Base-by-base conservation (phyloP, 2,797 vertebrate species). In the Tenualosa thibaudeaui region DNA sequence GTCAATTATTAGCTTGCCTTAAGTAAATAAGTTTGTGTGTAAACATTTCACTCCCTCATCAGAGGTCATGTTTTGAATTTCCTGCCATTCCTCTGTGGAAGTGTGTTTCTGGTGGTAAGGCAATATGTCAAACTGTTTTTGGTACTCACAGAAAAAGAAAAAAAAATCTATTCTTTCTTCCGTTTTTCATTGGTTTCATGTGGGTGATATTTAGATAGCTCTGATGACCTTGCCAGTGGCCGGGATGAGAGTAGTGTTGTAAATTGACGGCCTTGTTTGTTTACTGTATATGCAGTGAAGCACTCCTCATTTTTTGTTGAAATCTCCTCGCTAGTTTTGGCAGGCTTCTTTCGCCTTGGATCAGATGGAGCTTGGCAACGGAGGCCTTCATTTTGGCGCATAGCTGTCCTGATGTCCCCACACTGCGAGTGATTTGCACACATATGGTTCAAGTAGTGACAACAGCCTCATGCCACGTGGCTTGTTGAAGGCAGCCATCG, bases 201-300 rank as follows among this genome's bases (percentile, higher is more conserved):
- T 19, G 51, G 81, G 17, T 40, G 81, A 40, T 46, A 40, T 78
- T 78, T 17, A 78, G 37, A 78, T 75, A 37, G 78, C 15, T 54
- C 51, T 83, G 9, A 78, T 81, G 81, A 71, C 78, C 75, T 81
- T 71, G 37, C 68, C 7, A 56, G 81, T 84, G 22, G 49, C n/a
- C 26, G 85, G 51, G 53, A 43, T 13, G 78, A 71, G 49, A 85
- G 84, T 53, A 26, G 24, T 54, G 26, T 75, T 85, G 60, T 81
- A 26, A 82, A 31, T 54, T 62, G 49, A 62, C 58, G 58, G n/a
- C 22, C 65, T 82, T 37, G 0, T 78, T 82, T 86, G 83, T 91
- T 90, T 89, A 87, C 85, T 85, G 60, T 87, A 85, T 81, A 87
- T 71, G 75, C 24, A 49, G 56, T 50, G 58, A 62, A 62, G n/a